These are phyloP conservation scores for Fulmarus glacialis DNA, from an alignment of 2,113 vertebrate species.

Conservation along the genomic window DNA sequence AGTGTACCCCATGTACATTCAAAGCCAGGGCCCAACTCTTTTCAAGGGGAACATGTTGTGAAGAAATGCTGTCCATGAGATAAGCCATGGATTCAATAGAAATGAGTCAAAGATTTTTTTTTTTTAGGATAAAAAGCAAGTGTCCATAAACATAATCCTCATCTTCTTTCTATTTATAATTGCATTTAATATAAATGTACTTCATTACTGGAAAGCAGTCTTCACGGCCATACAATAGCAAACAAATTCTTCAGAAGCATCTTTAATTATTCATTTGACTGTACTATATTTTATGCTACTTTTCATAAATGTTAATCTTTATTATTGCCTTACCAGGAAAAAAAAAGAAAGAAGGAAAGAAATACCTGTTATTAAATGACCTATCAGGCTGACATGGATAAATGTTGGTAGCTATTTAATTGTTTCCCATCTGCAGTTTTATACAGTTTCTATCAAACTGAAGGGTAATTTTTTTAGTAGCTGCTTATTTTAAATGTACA, in stretches of 20 bases:
- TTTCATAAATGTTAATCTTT: constrained; percentile 83
- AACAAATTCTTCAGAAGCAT: constrained; percentile 75
- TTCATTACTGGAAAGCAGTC: constrained; percentile 62
- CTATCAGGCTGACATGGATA: constrained; percentile 73
- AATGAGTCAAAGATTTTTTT: not conserved
- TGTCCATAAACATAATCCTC: constrained; percentile 56
- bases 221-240: constrained; percentile 66
- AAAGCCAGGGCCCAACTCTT: not conserved
- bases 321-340: constrained; percentile 69
- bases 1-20: not conserved
- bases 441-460: constrained; percentile 83
- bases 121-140: constrained; percentile 47
- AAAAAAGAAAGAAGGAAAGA: constrained; percentile 20
- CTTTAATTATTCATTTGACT: constrained; percentile 83
- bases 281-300: constrained; percentile 78
- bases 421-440: constrained; percentile 82
- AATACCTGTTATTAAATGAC: constrained; percentile 82
- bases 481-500: constrained; percentile 96
- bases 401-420: constrained; percentile 78
- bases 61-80: not conserved
- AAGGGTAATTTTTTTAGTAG: constrained; percentile 83
- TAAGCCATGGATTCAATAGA: not conserved
- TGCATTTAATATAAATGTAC: constrained; percentile 69
- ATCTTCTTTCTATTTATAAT: constrained; percentile 65
- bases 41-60: not conserved